Evolutionary conservation across 53 echinoderm and acorn worm species (phyloP), one percentile per base, ranked within the genome.

Genomic region (Paracentrotus lividus): DNA sequence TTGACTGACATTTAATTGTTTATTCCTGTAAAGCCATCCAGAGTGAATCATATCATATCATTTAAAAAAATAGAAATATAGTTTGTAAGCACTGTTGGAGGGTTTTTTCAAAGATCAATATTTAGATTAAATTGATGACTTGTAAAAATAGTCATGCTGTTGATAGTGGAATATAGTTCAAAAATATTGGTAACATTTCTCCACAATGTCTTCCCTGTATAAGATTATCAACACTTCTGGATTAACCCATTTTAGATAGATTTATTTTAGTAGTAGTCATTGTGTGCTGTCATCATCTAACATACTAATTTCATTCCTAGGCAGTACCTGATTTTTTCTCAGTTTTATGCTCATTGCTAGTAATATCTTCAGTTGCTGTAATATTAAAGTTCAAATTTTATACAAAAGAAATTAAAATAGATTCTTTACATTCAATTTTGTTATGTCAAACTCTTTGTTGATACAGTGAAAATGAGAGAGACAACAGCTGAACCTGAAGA

Each of bases 401-500:
- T 1, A 64, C n/a, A 4, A 64, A 64, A 26, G 64, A 29, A 64
- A n/a, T n/a, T n/a, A 64, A 64, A 27, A 26, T 26, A 8, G n/a
- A 64, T 64, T 64, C 12, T 29, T 64, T 64, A 38, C 3, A 72
- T 69, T 12, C 15, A 65, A 31, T 27, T 10, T 5, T 34, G 16
- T 38, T 36, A 69, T 69, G 38, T 6, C 36, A 18, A 38, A 18
- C 16, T 69, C 16, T 47, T 94, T 64, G 40, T 88, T 54, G 49
- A 29, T 58, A 40, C 59, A 92, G 92, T 78, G 56, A 77, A 92
- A 92, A 23, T 43, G 2, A 18, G 24, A 78, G 27, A 53, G 81
- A 40, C 26, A 4, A 53, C 81, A 20, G 53, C 34, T 24, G 92
- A 85, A 8, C 4, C 81, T 88, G 95, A 95, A 20, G 92, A 75